Percentiles rank a stretch among this genome's conserved stretches.
These are phyloP conservation scores for Taphrorychus bicolor DNA, from an alignment of 2,888 invertebrate species.

Conservation along the genomic window DNA sequence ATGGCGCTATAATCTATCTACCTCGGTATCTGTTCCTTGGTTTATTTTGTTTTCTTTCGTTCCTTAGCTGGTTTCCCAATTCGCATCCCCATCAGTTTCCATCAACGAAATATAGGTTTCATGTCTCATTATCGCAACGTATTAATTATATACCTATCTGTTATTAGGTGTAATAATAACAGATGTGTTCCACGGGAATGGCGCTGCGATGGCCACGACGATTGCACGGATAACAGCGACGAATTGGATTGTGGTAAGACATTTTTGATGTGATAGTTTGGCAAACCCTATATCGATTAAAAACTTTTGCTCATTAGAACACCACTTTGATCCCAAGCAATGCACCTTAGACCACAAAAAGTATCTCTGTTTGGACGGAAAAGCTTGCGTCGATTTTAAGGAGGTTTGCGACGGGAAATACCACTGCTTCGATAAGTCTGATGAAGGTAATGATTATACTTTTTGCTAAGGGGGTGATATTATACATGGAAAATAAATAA, in stretches of 20 bases:
- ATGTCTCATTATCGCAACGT: no score
- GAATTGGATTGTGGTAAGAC: slow-evolving; percentile 64
- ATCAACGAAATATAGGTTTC: no score
- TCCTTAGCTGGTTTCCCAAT: no score
- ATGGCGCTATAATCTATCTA: no score
- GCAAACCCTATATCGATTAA: not conserved
- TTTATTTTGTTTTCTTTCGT: no score
- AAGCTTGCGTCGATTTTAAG: slow-evolving; percentile 63
- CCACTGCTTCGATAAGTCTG: slow-evolving; percentile 69
- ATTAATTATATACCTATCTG: no score
- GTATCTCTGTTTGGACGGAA: slow-evolving; percentile 64
- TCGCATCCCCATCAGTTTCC: no score
- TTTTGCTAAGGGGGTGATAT: no score
- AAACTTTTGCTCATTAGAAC: slow-evolving; percentile 46
- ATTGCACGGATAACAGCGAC: slow-evolving; percentile 67
- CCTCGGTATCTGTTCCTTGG: no score
- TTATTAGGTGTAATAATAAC: slow-evolving; percentile 64
- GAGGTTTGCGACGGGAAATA: slow-evolving; percentile 64
- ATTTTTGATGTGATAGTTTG: slow-evolving; percentile 14
- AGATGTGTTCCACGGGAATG: slow-evolving; percentile 64
- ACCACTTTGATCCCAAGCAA: slow-evolving; percentile 52
- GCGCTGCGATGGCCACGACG: slow-evolving; percentile 65
- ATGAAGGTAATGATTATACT: slow-evolving; percentile 66
- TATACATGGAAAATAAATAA: not conserved
- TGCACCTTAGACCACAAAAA: slow-evolving; percentile 62